Percentiles rank a stretch among this genome's conserved stretches.
These are phyloP conservation scores for Garrulus glandarius DNA, from an alignment of 2,797 vertebrate genomes.

Conservation along the genomic window DNA sequence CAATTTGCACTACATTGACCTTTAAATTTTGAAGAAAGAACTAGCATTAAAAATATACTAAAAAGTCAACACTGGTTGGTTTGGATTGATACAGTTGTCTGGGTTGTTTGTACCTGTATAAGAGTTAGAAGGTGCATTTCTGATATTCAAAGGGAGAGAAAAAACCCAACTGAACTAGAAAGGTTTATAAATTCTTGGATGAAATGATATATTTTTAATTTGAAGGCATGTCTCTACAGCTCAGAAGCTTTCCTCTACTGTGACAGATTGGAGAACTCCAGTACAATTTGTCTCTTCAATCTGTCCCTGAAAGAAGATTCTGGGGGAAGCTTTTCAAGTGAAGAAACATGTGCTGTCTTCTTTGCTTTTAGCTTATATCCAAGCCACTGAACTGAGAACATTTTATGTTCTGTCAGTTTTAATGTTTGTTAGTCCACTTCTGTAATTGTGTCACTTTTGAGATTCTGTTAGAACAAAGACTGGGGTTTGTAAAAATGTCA, in stretches of 20 bases:
- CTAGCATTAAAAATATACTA: neutral
- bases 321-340: slow-evolving; percentile 41
- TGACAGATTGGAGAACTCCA: slow-evolving; percentile 59
- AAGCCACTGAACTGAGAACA: slow-evolving; percentile 11
- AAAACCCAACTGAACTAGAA: neutral
- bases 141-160: neutral
- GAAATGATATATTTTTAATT: slow-evolving; percentile 54
- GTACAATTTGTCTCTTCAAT: slow-evolving; percentile 62
- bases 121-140: neutral
- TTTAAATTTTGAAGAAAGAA: neutral
- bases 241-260: slow-evolving; percentile 34
- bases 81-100: neutral
- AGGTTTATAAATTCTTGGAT: slow-evolving; percentile 39
- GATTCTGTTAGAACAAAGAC: neutral
- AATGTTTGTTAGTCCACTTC: neutral
- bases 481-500: neutral
- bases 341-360: slow-evolving; percentile 4
- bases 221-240: slow-evolving; percentile 18
- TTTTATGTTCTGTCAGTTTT: slow-evolving; percentile 13
- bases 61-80: neutral
- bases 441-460: slow-evolving; percentile 5
- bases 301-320: slow-evolving; percentile 49
- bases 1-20: neutral
- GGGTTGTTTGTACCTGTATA: neutral
- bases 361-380: slow-evolving; percentile 23